Percentiles rank a stretch among this genome's conserved stretches.
Evolutionary conservation across 2,888 invertebrate genomes (phyloP).

Genomic region (Priapulus caudatus): DNA sequence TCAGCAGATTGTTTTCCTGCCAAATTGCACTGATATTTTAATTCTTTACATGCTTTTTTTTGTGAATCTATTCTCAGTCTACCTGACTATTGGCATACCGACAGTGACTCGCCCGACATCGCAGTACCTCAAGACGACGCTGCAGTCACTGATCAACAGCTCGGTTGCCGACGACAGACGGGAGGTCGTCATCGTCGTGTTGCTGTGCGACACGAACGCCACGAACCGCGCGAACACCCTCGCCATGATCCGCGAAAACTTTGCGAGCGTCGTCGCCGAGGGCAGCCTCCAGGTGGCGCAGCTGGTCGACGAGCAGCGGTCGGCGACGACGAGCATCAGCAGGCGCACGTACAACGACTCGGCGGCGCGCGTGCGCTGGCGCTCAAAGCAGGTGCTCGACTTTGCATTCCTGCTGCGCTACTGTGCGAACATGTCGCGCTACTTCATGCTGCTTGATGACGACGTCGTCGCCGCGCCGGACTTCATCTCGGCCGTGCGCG

Average conservation of each 20-base stretch:
- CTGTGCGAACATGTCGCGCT: constrained; percentile 28
- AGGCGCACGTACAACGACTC: constrained; percentile 34
- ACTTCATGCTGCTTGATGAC: constrained; percentile 38
- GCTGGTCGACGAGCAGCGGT: constrained; percentile 28
- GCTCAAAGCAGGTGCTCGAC: constrained; percentile 39
- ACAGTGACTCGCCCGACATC: constrained; percentile 34
- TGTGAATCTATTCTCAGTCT: too few species aligned
- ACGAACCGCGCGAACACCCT: constrained; percentile 22
- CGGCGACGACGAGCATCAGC: constrained; percentile 26
- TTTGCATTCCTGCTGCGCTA: constrained; percentile 37
- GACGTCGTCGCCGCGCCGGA: constrained; percentile 33
- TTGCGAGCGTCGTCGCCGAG: constrained; percentile 25
- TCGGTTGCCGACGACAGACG: constrained; percentile 28
- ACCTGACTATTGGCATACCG: constrained; percentile 38
- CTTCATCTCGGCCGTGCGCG: constrained; percentile 31
- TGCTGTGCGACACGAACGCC: constrained; percentile 35
- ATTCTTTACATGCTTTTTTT: too few species aligned
- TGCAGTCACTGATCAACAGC: constrained; percentile 34
- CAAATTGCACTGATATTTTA: too few species aligned
- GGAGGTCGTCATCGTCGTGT: constrained; percentile 33
- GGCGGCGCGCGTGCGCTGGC: constrained; percentile 33
- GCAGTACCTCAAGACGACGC: constrained; percentile 35
- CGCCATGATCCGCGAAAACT: constrained; percentile 17
- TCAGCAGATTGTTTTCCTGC: too few species aligned
- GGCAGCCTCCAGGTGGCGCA: constrained; percentile 37